Evolutionary conservation across 2,113 vertebrate species (phyloP).

Genomic region (Marmota flaviventris): DNA sequence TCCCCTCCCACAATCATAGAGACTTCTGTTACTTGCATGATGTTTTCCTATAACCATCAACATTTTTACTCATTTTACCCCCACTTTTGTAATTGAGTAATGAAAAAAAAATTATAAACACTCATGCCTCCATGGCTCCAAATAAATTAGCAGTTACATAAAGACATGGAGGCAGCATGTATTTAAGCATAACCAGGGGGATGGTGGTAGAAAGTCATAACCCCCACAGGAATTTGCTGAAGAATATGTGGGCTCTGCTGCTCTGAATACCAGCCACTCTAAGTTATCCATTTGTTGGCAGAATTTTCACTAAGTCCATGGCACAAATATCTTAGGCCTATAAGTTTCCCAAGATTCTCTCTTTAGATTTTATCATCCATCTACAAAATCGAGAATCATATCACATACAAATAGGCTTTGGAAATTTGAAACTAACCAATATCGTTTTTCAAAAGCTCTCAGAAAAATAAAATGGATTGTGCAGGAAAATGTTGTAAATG

Average conservation of each 20-base stretch:
- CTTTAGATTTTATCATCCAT: conserved; percentile 3
- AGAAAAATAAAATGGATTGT: conserved; percentile 73
- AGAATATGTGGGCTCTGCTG: neutral
- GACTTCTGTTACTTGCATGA: neutral
- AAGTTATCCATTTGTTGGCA: neutral
- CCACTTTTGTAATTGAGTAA: conserved; percentile 35
- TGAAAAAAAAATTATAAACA: conserved; percentile 58
- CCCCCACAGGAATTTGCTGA: conserved; percentile 29
- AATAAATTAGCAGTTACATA: neutral
- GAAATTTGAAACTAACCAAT: conserved; percentile 59
- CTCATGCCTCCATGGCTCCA: neutral
- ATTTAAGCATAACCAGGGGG: conserved; percentile 31
- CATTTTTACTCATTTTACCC: neutral
- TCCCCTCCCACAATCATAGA: neutral
- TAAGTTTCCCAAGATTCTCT: neutral
- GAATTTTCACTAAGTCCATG: neutral
- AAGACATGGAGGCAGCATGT: neutral
- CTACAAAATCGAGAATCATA: conserved; percentile 36
- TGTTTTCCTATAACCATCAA: neutral
- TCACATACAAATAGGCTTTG: conserved; percentile 53
- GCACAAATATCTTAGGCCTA: neutral
- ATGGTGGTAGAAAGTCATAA: neutral
- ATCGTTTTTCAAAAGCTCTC: conserved; percentile 67
- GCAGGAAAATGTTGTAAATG: conserved; percentile 78
- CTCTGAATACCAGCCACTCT: conserved; percentile 34